Percentiles rank a stretch among this genome's conserved stretches.
phyloP scores from a whole-genome alignment of 2,113 vertebrate genomes.

The Xenopus borealis region DNA sequence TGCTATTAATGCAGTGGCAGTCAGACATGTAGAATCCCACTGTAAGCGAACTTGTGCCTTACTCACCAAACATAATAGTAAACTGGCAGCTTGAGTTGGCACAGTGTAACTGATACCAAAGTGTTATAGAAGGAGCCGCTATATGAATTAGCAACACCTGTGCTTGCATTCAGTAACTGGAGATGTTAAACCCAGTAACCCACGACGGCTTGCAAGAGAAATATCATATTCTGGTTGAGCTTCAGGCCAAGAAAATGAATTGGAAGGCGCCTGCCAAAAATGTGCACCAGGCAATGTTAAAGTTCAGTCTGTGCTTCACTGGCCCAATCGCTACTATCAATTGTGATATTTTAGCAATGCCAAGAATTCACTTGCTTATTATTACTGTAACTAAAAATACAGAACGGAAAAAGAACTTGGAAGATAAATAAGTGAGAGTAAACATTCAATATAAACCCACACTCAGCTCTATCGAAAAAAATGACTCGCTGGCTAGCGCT shows the following conservation, averaged over 20 bases:
- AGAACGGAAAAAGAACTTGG: too few relatives aligned
- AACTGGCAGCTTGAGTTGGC: not conserved
- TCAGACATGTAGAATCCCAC: not conserved
- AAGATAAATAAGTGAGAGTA: too few relatives aligned
- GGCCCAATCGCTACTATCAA: too few relatives aligned
- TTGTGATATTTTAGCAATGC: too few relatives aligned
- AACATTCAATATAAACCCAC: too few relatives aligned
- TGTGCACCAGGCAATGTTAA: too few relatives aligned
- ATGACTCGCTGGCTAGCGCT: too few relatives aligned
- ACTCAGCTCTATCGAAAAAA: too few relatives aligned
- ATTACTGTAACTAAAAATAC: too few relatives aligned
- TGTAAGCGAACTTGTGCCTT: not conserved
- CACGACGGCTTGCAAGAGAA: not conserved
- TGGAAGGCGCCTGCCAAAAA: not conserved
- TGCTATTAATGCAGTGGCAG: not conserved
- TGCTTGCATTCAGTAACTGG: not conserved
- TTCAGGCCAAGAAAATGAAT: not conserved
- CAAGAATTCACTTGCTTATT: too few relatives aligned
- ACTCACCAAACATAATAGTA: not conserved
- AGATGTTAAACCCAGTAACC: not conserved
- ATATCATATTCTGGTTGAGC: not conserved
- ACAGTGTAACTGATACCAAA: not conserved
- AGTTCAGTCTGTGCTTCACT: too few relatives aligned
- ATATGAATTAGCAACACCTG: not conserved
- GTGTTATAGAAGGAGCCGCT: not conserved